phyloP scores from a whole-genome alignment of 2,113 vertebrate species.

The Melierax canorus region DNA sequence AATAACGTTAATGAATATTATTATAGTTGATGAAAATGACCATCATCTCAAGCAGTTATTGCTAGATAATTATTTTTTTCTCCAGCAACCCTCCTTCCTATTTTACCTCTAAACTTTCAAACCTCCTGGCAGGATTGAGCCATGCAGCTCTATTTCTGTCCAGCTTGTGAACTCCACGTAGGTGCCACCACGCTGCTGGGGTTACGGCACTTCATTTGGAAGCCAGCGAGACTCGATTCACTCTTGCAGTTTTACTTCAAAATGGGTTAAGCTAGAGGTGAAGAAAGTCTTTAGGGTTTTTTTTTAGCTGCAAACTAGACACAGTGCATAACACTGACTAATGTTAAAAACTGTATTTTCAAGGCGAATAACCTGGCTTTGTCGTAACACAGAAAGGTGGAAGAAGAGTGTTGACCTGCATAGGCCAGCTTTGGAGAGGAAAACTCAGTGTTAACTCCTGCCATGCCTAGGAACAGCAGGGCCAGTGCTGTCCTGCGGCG shows the following conservation, averaged over 20 bases:
- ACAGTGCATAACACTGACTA: neutral
- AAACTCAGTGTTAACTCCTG: neutral
- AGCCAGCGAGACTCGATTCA: neutral
- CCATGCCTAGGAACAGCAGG: neutral
- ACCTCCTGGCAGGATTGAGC: neutral
- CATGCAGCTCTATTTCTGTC: neutral
- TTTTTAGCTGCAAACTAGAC: neutral
- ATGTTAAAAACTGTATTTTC: neutral
- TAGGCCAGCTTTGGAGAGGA: neutral
- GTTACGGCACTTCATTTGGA: neutral
- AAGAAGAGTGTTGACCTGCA: neutral
- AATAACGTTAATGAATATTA: neutral
- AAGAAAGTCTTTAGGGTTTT: neutral
- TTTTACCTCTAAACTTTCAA: neutral
- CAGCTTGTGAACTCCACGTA: neutral
- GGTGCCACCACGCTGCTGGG: neutral
- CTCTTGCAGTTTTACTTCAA: neutral
- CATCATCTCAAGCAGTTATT: neutral
- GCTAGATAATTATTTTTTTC: neutral
- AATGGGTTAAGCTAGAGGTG: neutral
- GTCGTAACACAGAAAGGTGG: neutral
- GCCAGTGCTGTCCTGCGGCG: neutral
- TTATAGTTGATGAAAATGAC: neutral
- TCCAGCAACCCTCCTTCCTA: neutral
- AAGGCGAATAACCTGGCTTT: neutral